phyloP scores from a whole-genome alignment of 2,888 invertebrate species.

The Anarsia innoxiella region DNA sequence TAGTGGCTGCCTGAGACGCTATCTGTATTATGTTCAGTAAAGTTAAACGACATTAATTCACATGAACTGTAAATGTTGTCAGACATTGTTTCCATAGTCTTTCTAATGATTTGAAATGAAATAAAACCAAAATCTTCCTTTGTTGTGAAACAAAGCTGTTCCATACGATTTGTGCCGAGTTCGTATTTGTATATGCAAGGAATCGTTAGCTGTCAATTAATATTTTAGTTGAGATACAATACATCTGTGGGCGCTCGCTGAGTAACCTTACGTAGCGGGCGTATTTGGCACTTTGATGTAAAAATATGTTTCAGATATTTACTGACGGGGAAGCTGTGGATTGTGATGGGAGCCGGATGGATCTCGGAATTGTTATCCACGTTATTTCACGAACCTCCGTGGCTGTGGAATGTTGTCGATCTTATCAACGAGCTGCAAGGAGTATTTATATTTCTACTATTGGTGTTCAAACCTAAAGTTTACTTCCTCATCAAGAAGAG shows the following conservation, averaged over 20 bases:
- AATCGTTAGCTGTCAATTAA: neutral
- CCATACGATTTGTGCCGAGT: too few species aligned
- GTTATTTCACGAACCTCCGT: constrained; percentile 61
- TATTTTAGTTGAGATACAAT: neutral
- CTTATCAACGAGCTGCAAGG: constrained; percentile 82
- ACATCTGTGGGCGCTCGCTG: too few species aligned
- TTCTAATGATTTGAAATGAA: too few species aligned
- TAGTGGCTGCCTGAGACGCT: too few species aligned
- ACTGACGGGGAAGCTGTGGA: constrained; percentile 83
- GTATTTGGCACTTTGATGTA: too few species aligned
- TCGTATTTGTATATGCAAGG: neutral
- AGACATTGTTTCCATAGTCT: too few species aligned
- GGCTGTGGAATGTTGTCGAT: constrained; percentile 76
- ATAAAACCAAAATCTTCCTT: too few species aligned
- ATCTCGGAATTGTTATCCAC: constrained; percentile 79
- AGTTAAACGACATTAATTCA: too few species aligned
- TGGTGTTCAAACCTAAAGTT: constrained; percentile 81
- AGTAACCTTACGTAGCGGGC: too few species aligned
- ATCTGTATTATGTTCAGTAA: too few species aligned
- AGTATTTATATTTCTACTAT: constrained; percentile 82
- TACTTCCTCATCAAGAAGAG: constrained; percentile 74
- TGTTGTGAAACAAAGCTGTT: too few species aligned
- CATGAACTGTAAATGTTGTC: too few species aligned
- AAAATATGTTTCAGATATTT: constrained; percentile 75
- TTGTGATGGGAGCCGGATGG: constrained; percentile 88